Evolutionary conservation across 2,888 invertebrate genomes (phyloP).

Genomic region (Rhagophthalmus giganteus): DNA sequence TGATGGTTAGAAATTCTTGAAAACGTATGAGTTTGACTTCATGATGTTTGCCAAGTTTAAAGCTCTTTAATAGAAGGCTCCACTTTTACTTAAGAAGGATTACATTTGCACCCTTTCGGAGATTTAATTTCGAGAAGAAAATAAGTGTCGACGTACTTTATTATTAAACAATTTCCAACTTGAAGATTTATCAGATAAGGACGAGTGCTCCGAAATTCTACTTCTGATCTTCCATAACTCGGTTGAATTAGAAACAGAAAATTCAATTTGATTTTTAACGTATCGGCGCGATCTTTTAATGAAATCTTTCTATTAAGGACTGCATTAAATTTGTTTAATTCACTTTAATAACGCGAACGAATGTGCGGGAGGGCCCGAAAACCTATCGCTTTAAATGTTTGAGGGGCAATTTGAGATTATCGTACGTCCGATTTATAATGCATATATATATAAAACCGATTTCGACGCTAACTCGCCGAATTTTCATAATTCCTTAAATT

Average conservation of each 20-base stretch:
- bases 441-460: too few species aligned
- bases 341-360: not conserved
- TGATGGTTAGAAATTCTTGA: constrained; percentile 28
- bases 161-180: not conserved
- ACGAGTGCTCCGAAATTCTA: not conserved
- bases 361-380: not conserved
- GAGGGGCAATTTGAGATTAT: too few species aligned
- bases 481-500: too few species aligned
- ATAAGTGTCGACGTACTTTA: constrained; percentile 20
- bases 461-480: too few species aligned
- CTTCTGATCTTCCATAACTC: not conserved
- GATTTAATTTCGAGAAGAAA: constrained; percentile 31
- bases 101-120: constrained; percentile 32
- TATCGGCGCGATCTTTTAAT: not conserved
- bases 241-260: too few species aligned
- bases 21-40: constrained; percentile 34
- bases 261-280: not conserved
- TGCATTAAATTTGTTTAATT: not conserved
- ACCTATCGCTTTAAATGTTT: not conserved
- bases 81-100: constrained; percentile 33
- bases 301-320: not conserved
- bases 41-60: constrained; percentile 34
- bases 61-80: constrained; percentile 34
- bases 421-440: too few species aligned
- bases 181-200: not conserved